These are phyloP conservation scores for Chloroclystis v-ata DNA, from an alignment of 2,888 invertebrate genomes.

Conservation along the genomic window DNA sequence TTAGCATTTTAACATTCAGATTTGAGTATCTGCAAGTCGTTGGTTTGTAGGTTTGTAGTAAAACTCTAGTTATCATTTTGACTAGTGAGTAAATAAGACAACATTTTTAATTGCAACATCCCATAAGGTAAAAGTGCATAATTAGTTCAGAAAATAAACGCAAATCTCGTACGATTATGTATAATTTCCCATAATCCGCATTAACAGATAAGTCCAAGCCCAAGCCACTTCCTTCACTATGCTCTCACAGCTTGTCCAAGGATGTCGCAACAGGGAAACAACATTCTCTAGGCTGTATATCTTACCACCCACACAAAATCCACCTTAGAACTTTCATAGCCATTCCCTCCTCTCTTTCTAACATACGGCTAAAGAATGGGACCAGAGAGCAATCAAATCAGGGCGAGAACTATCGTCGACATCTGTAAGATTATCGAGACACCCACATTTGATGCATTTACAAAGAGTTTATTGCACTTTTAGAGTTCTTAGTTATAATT, in stretches of 20 bases:
- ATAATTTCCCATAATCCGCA: constrained; percentile 1
- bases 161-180: too few relatives aligned
- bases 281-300: constrained; percentile 48
- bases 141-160: too few relatives aligned
- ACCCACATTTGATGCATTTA: constrained; percentile 51
- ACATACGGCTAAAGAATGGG: constrained; percentile 20
- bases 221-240: constrained; percentile 22
- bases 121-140: too few relatives aligned
- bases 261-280: constrained; percentile 57
- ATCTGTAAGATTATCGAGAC: constrained; percentile 55
- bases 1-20: too few relatives aligned
- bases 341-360: constrained; percentile 25
- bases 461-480: constrained; percentile 63
- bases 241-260: constrained; percentile 23
- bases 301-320: constrained; percentile 53
- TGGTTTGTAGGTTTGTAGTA: too few relatives aligned
- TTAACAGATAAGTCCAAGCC: constrained; percentile 10
- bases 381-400: constrained; percentile 36
- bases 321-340: constrained; percentile 36
- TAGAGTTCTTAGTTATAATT: constrained; percentile 40
- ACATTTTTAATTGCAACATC: too few relatives aligned
- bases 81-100: too few relatives aligned
- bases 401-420: constrained; percentile 54
- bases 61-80: too few relatives aligned
- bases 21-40: too few relatives aligned